Evolutionary conservation across 1,140 invertebrate species (phyloP).

Genomic region (Achatina immaculata): DNA sequence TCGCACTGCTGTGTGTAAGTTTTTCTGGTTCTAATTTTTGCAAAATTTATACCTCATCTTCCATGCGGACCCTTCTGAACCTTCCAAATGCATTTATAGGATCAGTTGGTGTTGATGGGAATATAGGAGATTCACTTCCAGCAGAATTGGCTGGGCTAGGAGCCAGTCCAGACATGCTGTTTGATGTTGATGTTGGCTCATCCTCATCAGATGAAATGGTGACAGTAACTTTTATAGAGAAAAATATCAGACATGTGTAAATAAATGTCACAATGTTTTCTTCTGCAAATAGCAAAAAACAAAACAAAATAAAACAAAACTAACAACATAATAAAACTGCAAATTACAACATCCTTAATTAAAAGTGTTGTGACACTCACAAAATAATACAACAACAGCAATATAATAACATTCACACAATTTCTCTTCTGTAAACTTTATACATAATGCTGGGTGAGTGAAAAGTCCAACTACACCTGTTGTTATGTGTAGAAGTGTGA

Average conservation of each 20-base stretch:
- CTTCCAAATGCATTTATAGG: slow-evolving; percentile 40
- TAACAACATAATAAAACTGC: no score
- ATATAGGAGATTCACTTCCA: slow-evolving; percentile 41
- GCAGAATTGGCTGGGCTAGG: slow-evolving; percentile 21
- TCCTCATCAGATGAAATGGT: slow-evolving; percentile 61
- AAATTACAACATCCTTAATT: no score
- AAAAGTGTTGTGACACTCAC: no score
- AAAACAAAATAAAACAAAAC: no score
- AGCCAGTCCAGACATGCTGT: background rate
- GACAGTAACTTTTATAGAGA: slow-evolving; percentile 50
- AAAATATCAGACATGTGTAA: background rate
- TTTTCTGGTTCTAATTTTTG: no score
- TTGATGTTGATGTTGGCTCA: slow-evolving; percentile 38
- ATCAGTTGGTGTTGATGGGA: slow-evolving; percentile 28
- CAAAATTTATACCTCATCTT: slow-evolving; percentile 55
- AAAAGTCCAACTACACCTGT: no score
- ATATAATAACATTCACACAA: no score
- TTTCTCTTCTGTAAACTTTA: no score
- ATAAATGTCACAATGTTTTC: background rate
- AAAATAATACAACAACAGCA: no score
- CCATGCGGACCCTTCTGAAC: slow-evolving; percentile 49
- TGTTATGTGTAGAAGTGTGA: no score
- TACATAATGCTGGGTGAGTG: no score
- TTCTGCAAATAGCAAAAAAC: background rate
- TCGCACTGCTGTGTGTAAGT: no score